Base-by-base conservation (phyloP, 2,797 vertebrate genomes). In the Podarcis lilfordi region DNA sequence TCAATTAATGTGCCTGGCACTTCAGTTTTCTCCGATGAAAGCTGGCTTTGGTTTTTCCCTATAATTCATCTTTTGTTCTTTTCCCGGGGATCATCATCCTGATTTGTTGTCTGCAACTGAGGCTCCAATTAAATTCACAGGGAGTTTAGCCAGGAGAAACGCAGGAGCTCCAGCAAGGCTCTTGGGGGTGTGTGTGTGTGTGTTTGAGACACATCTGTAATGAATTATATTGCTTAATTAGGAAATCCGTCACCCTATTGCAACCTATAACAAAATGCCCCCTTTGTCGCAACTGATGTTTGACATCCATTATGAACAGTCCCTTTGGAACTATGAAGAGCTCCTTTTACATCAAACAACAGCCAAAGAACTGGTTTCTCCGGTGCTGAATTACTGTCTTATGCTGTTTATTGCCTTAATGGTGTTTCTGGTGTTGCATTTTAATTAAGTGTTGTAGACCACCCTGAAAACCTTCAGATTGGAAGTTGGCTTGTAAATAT, bases 21-120 rank as follows among this genome's bases (percentile, higher is more conserved):
- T 76, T 21, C 0, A n/a, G 59, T 68, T 83, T 72, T 77, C 59
- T 83, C 55, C 40, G 4, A 21, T 66, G 59, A 88, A 21, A 4
- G n/a, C n/a, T 76, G 55, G 86, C n/a, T 75, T 75, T 92, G 93
- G 91, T 92, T 94, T 72, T 92, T 6, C 91, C 78, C 87, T 95
- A 93, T 88, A 95, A 96, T 96, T 96, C 95, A 95, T 68, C 80
- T 82, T 96, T 95, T 93, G 55, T 68, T 96, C 95, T 93, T 96
- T 94, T 92, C 35, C 91, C 80, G 68, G 92, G 95, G 88, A 93
- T 93, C 93, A 94, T 94, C 94, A 82, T 91, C 94, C 92, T 95
- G 95, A 97, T 97, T 95, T 96, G 95, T 95, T 97, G 95, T 95
- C 94, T 96, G 96, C 92, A 95, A 96, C 95, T 97, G 96, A 96